A percentile compares a stretch with the other conserved stretches of the same genome.
Evolutionary conservation across 2,888 invertebrate genomes (phyloP).

Genomic region (Cybosia mesomella): DNA sequence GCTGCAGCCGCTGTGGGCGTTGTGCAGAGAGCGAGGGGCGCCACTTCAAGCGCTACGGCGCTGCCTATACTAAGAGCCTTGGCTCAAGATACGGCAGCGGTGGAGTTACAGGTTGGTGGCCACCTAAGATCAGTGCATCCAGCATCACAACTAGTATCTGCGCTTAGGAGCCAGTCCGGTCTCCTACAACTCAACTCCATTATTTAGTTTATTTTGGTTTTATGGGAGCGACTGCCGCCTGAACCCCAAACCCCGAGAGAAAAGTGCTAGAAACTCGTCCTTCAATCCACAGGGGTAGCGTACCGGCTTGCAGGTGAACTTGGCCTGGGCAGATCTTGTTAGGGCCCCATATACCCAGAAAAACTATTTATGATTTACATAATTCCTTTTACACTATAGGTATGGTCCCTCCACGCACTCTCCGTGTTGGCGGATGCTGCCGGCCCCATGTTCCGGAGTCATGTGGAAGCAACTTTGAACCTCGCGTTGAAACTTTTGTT

Average conservation of each 20-base stretch:
- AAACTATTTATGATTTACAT: background rate
- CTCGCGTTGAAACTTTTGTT: slow-evolving; percentile 96
- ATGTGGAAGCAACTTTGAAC: slow-evolving; percentile 97
- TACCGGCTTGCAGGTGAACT: too few relatives aligned
- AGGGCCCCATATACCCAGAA: too few relatives aligned
- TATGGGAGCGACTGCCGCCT: too few relatives aligned
- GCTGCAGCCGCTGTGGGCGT: slow-evolving; percentile 95
- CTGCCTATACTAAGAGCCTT: slow-evolving; percentile 97
- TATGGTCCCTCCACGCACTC: slow-evolving; percentile 98
- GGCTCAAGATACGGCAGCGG: slow-evolving; percentile 97
- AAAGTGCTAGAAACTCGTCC: too few relatives aligned
- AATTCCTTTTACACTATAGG: slow-evolving; percentile 76
- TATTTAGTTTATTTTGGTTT: too few relatives aligned
- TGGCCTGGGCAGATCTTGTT: too few relatives aligned
- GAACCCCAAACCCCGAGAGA: too few relatives aligned
- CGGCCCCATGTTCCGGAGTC: slow-evolving; percentile 99
- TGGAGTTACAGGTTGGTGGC: slow-evolving; percentile 93
- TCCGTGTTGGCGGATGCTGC: slow-evolving; percentile 98
- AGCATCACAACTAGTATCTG: background rate
- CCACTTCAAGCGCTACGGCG: slow-evolving; percentile 98
- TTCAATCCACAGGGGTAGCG: too few relatives aligned
- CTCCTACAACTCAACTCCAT: too few relatives aligned
- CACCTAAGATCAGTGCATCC: too few relatives aligned
- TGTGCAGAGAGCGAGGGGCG: slow-evolving; percentile 97
- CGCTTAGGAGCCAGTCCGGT: too few relatives aligned